These are phyloP conservation scores for Sebastes nivosus DNA, from an alignment of 2,797 vertebrate species.

Conservation along the genomic window DNA sequence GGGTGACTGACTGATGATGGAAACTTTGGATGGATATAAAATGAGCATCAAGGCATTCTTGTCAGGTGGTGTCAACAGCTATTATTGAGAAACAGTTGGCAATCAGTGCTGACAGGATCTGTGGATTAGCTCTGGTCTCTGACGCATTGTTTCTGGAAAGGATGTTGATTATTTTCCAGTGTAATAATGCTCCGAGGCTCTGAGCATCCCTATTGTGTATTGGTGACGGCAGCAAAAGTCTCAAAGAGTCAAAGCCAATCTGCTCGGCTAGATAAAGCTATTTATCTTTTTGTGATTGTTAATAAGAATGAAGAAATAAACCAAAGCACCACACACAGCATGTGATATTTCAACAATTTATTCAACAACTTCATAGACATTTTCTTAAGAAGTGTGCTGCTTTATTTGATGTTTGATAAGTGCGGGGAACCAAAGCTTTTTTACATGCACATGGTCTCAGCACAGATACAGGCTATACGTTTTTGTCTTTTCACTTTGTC, in stretches of 20 bases:
- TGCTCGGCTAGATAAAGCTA: not conserved
- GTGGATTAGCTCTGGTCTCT: not conserved
- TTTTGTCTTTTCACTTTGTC: conserved; percentile 81
- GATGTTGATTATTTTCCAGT: not conserved
- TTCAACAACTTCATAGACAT: conserved; percentile 87
- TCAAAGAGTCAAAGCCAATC: not conserved
- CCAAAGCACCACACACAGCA: not conserved
- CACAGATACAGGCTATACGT: conserved; percentile 87
- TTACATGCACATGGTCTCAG: conserved; percentile 90
- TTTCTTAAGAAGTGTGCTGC: conserved; percentile 84
- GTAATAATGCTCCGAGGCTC: not conserved
- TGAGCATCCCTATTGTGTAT: not conserved
- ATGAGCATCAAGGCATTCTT: not conserved
- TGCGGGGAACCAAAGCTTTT: conserved; percentile 86
- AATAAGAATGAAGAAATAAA: not conserved
- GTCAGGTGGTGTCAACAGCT: not conserved
- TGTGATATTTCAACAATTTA: conserved; percentile 79
- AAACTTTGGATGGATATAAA: conserved; percentile 26
- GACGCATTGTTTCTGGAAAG: not conserved
- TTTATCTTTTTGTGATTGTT: not conserved
- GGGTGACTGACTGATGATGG: conserved; percentile 2
- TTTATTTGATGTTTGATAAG: conserved; percentile 69
- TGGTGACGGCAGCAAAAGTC: not conserved
- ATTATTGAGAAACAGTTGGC: not conserved
- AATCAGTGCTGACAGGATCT: not conserved